These are phyloP conservation scores for Sebastes fasciatus DNA, from an alignment of 2,113 vertebrate species.

Conservation along the genomic window DNA sequence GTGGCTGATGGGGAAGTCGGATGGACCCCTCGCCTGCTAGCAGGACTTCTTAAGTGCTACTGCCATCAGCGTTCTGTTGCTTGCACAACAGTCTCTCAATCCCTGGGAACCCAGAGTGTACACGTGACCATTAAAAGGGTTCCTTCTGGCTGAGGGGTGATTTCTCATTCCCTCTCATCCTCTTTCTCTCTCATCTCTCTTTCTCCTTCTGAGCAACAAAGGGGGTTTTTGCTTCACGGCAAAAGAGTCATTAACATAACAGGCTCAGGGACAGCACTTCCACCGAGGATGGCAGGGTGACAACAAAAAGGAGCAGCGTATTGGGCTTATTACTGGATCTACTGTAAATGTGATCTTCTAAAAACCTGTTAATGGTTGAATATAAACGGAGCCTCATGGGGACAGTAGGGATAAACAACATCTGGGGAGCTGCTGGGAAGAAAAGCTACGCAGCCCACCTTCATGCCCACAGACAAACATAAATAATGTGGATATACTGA, in stretches of 20 bases:
- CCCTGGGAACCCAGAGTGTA: slow-evolving; percentile 42
- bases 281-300: slow-evolving; percentile 4
- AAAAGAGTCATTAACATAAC: slow-evolving; percentile 26
- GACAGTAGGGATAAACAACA: slow-evolving; percentile 40
- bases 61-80: slow-evolving; percentile 66
- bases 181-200: neutral
- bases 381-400: slow-evolving; percentile 8
- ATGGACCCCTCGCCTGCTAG: slow-evolving; percentile 37
- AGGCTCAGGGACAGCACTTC: slow-evolving; percentile 12
- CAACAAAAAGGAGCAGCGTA: neutral
- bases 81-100: slow-evolving; percentile 60
- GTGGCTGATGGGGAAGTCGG: slow-evolving; percentile 31
- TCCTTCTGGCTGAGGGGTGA: slow-evolving; percentile 50
- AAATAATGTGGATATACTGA: slow-evolving; percentile 25
- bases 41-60: slow-evolving; percentile 66
- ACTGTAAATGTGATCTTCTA: slow-evolving; percentile 34
- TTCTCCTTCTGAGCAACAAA: slow-evolving; percentile 30
- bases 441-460: neutral
- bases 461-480: slow-evolving; percentile 13
- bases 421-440: slow-evolving; percentile 11
- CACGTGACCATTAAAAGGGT: slow-evolving; percentile 58
- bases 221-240: slow-evolving; percentile 6
- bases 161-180: slow-evolving; percentile 40
- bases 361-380: slow-evolving; percentile 46
- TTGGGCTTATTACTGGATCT: neutral